phyloP scores from a whole-genome alignment of 2,113 vertebrate genomes.

The Amblyopsis rosae region DNA sequence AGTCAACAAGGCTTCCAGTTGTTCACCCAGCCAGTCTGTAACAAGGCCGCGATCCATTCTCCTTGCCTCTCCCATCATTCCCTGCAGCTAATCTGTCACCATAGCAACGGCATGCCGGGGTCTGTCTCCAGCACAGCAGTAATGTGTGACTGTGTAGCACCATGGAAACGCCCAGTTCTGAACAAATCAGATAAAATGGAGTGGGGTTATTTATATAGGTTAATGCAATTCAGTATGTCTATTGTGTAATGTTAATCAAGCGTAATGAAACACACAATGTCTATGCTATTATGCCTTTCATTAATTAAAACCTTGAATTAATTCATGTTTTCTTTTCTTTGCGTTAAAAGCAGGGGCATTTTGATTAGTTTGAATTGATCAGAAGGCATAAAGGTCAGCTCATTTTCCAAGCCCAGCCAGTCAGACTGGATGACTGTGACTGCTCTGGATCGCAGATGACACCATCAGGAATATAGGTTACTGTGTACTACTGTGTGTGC shows the following conservation, averaged over 20 bases:
- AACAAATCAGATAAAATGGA: conserved; percentile 20
- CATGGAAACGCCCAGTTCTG: conserved; percentile 51
- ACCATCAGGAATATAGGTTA: not conserved
- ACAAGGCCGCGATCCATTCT: conserved; percentile 1
- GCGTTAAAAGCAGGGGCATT: conserved; percentile 22
- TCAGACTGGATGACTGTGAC: conserved; percentile 1
- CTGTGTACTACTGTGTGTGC: not conserved
- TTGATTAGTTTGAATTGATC: conserved; percentile 32
- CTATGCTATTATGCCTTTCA: no score
- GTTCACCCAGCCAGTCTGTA: not conserved
- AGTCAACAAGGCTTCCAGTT: conserved; percentile 9
- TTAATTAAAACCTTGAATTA: not conserved
- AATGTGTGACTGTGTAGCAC: conserved; percentile 37
- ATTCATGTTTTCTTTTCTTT: conserved; percentile 15
- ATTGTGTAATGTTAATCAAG: not conserved
- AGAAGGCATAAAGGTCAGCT: conserved; percentile 33
- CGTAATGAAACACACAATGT: not conserved
- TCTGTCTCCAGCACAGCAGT: conserved; percentile 21
- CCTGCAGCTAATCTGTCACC: conserved; percentile 35
- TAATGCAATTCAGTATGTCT: no score
- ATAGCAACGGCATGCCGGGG: conserved; percentile 43
- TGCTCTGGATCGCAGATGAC: not conserved
- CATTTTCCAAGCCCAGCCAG: conserved; percentile 10
- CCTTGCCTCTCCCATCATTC: conserved; percentile 9
- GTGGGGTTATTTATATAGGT: not conserved